A percentile compares a stretch with the other conserved stretches of the same genome.
These are phyloP conservation scores for Netelia melanura DNA, from an alignment of 2,888 invertebrate species.

Conservation along the genomic window DNA sequence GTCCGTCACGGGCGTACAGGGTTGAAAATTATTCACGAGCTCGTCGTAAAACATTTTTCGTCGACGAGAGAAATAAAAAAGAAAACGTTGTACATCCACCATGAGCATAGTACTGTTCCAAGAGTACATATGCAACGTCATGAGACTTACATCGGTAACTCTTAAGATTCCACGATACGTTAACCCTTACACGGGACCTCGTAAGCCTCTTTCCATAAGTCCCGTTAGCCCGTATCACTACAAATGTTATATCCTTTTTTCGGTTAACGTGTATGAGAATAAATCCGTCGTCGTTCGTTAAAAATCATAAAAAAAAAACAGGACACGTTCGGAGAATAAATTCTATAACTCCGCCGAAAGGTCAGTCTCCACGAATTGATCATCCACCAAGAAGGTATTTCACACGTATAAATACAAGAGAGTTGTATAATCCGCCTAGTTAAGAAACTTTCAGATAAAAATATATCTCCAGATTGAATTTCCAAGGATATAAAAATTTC, in stretches of 20 bases:
- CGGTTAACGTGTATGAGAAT: neutral
- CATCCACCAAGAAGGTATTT: neutral
- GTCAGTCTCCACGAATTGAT: constrained; percentile 12
- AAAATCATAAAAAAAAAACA: neutral
- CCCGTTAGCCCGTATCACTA: neutral
- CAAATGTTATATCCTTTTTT: constrained; percentile 6
- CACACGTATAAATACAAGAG: neutral
- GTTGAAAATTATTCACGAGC: constrained; percentile 51
- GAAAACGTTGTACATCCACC: neutral
- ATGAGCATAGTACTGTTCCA: neutral
- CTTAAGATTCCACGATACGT: constrained; percentile 1
- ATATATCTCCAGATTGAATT: constrained; percentile 28
- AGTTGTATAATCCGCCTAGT: neutral
- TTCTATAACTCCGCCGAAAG: constrained; percentile 3
- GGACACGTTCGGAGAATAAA: neutral
- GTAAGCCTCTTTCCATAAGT: constrained; percentile 8
- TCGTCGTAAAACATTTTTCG: constrained; percentile 56
- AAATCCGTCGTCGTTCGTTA: constrained; percentile 25
- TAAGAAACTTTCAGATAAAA: neutral
- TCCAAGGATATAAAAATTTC: constrained; percentile 24
- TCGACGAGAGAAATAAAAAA: constrained; percentile 28
- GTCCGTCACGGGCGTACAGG: neutral
- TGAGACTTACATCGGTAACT: constrained; percentile 34
- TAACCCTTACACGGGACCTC: neutral
- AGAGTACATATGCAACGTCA: neutral